Evolutionary conservation across 2,113 vertebrate species (phyloP).

Genomic region (Oreochromis tanganicae): DNA sequence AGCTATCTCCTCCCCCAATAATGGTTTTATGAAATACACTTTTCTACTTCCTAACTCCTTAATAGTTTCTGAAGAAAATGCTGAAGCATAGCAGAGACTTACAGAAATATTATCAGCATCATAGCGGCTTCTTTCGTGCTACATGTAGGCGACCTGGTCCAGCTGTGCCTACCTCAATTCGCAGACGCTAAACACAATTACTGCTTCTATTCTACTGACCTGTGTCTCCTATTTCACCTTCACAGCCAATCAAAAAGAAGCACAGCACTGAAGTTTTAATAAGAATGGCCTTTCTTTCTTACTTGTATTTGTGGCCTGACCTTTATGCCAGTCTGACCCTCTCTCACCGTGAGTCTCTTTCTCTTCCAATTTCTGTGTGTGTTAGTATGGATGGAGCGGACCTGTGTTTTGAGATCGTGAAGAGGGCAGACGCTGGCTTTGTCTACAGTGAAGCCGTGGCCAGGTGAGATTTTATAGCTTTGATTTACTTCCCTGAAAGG

Average conservation of each 20-base stretch:
- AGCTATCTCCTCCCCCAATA: background rate
- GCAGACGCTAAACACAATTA: background rate
- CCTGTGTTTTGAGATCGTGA: conserved; percentile 92
- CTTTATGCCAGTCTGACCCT: background rate
- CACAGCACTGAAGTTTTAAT: background rate
- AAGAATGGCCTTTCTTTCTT: conserved; percentile 18
- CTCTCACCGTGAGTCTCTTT: background rate
- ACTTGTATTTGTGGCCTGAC: background rate
- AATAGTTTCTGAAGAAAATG: background rate
- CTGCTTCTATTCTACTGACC: background rate
- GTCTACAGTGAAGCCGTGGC: conserved; percentile 96
- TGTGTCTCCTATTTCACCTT: background rate
- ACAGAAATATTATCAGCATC: background rate
- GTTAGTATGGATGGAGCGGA: conserved; percentile 93
- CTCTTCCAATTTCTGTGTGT: background rate
- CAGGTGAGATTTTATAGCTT: conserved; percentile 72
- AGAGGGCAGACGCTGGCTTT: conserved; percentile 91
- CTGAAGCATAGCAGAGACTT: background rate
- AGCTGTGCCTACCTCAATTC: background rate
- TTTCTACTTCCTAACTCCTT: background rate
- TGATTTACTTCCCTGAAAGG: background rate
- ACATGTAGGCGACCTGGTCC: background rate
- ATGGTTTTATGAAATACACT: background rate
- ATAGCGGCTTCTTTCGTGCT: background rate
- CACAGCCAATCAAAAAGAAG: background rate